Percentiles rank a stretch among this genome's conserved stretches.
These are phyloP conservation scores for Tetraneura akinire DNA, from an alignment of 1,140 invertebrate genomes.

Conservation along the genomic window DNA sequence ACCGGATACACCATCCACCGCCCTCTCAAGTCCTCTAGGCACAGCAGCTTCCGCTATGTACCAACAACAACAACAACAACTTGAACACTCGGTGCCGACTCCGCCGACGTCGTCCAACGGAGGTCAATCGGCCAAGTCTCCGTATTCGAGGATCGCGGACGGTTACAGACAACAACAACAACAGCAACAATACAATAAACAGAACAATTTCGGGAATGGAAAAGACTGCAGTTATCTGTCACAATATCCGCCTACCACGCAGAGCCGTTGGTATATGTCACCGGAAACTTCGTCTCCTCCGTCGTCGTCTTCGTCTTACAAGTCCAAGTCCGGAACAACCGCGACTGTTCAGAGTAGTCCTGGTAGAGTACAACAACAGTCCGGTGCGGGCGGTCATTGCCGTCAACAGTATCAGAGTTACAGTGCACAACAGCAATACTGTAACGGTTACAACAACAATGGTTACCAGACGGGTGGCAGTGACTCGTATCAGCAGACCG, in stretches of 20 bases:
- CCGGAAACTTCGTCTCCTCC: slow-evolving; percentile 19
- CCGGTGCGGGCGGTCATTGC: slow-evolving; percentile 53
- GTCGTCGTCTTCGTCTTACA: slow-evolving; percentile 31
- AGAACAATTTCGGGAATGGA: slow-evolving; percentile 42
- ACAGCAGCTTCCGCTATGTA: slow-evolving; percentile 63
- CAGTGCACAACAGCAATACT: slow-evolving; percentile 36
- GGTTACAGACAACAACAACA: slow-evolving; percentile 53
- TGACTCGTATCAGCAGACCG: slow-evolving; percentile 10
- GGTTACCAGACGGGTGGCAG: slow-evolving; percentile 19
- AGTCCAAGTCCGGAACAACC: slow-evolving; percentile 26
- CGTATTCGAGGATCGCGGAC: slow-evolving; percentile 6
- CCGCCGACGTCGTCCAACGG: slow-evolving; percentile 56
- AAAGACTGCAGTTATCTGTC: slow-evolving; percentile 18
- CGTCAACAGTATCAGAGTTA: slow-evolving; percentile 54
- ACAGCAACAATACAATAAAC: slow-evolving; percentile 56
- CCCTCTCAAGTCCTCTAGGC: slow-evolving; percentile 57
- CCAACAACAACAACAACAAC: slow-evolving; percentile 48
- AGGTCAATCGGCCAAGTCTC: slow-evolving; percentile 57
- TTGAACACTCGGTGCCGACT: slow-evolving; percentile 53
- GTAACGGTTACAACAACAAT: slow-evolving; percentile 42
- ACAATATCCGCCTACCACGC: slow-evolving; percentile 13
- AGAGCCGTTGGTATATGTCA: slow-evolving; percentile 35
- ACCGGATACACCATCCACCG: slow-evolving; percentile 66
- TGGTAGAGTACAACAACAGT: slow-evolving; percentile 53
- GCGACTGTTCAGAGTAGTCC: slow-evolving; percentile 56